These are phyloP conservation scores for Oreocharis arfaki DNA, from an alignment of 2,113 vertebrate species.

Conservation along the genomic window DNA sequence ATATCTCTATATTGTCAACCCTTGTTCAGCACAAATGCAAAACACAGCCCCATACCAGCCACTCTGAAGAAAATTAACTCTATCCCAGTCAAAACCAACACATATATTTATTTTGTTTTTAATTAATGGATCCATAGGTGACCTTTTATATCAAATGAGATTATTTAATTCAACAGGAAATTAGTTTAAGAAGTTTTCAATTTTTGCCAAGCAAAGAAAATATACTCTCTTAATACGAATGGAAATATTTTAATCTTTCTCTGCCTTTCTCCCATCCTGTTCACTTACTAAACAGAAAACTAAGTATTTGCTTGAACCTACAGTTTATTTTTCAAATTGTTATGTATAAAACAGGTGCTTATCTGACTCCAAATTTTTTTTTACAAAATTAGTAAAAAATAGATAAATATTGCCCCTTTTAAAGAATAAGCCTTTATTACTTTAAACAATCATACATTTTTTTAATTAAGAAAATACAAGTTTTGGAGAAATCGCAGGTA, in stretches of 20 bases:
- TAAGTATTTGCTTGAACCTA: not conserved
- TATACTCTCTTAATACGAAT: not conserved
- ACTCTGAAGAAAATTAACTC: not conserved
- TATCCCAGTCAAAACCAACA: not conserved
- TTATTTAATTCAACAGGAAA: not conserved
- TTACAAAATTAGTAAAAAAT: not conserved
- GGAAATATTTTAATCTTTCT: not conserved
- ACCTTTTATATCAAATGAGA: not conserved
- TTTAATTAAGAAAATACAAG: not conserved
- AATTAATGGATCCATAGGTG: not conserved
- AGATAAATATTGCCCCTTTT: not conserved
- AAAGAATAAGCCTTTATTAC: not conserved
- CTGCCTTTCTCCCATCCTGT: not conserved
- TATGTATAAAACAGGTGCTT: not conserved
- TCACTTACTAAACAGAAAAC: not conserved
- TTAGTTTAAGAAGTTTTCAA: not conserved
- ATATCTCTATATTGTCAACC: not conserved
- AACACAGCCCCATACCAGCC: not conserved
- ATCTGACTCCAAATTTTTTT: not conserved
- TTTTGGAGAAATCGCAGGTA: not conserved
- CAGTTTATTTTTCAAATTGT: not conserved
- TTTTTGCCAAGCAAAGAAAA: not conserved
- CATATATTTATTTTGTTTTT: not conserved
- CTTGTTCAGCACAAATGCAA: not conserved
- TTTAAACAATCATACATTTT: not conserved